A percentile compares a stretch with the other conserved stretches of the same genome.
These are phyloP conservation scores for Bovichtus variegatus DNA, from an alignment of 2,797 vertebrate species.

Conservation along the genomic window DNA sequence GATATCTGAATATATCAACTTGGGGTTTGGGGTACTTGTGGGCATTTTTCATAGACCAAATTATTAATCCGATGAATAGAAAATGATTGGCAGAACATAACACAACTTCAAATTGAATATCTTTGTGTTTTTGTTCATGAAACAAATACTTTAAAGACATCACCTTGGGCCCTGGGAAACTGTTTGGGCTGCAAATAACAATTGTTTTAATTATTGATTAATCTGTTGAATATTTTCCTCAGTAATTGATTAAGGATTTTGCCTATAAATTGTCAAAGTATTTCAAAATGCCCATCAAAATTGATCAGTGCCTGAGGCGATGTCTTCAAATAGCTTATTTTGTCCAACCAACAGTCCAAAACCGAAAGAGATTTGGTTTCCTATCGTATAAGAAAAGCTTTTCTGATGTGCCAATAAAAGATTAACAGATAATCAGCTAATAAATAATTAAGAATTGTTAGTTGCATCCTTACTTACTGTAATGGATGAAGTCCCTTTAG, in stretches of 20 bases:
- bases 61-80: no score
- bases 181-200: not conserved
- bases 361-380: not conserved
- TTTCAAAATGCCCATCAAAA: not conserved
- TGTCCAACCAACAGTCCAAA: not conserved
- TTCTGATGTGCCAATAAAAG: not conserved
- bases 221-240: not conserved
- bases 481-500: not conserved
- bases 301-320: not conserved
- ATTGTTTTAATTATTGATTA: not conserved
- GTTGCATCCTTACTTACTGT: not conserved
- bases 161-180: not conserved
- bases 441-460: not conserved
- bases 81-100: no score
- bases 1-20: not conserved
- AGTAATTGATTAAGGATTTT: not conserved
- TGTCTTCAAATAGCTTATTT: not conserved
- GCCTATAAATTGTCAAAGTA: not conserved
- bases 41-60: no score
- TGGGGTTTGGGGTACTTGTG: not conserved
- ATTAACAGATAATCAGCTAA: not conserved
- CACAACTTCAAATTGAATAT: no score
- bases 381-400: not conserved
- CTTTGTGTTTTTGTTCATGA: not conserved
- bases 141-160: not conserved